phyloP scores from a whole-genome alignment of 1,140 invertebrate genomes.

The Drosophila lacteicornis region DNA sequence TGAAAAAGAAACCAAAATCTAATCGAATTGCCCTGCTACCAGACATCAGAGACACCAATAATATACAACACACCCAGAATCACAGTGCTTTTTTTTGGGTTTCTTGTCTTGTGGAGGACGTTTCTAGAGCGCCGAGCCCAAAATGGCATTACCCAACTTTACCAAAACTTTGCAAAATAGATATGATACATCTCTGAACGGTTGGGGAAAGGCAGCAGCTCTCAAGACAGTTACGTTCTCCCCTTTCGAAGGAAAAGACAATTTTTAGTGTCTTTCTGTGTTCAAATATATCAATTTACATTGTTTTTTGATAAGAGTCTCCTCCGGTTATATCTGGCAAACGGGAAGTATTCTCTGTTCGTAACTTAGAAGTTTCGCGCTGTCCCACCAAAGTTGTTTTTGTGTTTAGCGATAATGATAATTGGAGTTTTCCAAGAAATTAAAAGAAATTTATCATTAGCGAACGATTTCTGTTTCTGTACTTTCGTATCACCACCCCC shows the following conservation, averaged over 20 bases:
- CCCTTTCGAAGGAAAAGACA: constrained; percentile 21
- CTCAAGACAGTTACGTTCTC: constrained; percentile 31
- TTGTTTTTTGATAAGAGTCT: constrained; percentile 55
- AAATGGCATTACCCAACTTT: constrained; percentile 29
- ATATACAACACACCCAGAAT: constrained; percentile 52
- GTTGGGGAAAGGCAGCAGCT: constrained; percentile 1
- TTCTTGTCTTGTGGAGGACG: constrained; percentile 26
- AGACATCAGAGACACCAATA: constrained; percentile 21
- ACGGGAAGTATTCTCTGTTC: constrained; percentile 62
- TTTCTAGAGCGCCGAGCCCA: constrained; percentile 15
- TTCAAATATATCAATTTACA: constrained; percentile 77
- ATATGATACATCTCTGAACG: constrained; percentile 17
- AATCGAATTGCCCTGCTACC: constrained; percentile 58
- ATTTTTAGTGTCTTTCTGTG: constrained; percentile 75
- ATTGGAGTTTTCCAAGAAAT: constrained; percentile 80
- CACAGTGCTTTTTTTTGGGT: background rate
- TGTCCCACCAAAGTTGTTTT: constrained; percentile 59
- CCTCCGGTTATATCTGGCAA: constrained; percentile 15
- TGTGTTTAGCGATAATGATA: constrained; percentile 71
- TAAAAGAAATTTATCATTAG: constrained; percentile 80
- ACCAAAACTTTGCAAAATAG: constrained; percentile 27
- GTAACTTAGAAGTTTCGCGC: constrained; percentile 53
- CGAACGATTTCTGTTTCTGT: constrained; percentile 49
- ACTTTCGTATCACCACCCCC: constrained; percentile 14
- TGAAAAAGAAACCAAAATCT: constrained; percentile 63